phyloP scores from a whole-genome alignment of 2,113 vertebrate genomes.

The Rostratula benghalensis region DNA sequence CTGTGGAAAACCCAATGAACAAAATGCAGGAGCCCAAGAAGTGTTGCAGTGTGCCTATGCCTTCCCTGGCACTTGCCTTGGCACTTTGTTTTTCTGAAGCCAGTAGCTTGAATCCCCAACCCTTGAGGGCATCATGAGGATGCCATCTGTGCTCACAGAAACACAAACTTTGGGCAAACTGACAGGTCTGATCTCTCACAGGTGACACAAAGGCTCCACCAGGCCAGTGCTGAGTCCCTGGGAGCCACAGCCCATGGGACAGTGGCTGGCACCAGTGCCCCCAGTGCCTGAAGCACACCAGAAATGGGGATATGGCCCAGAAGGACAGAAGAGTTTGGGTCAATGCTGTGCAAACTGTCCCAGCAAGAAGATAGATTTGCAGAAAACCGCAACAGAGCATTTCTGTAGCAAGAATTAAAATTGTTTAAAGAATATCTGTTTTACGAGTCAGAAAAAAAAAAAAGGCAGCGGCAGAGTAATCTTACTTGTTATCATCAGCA shows the following conservation, averaged over 20 bases:
- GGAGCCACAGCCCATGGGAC: rapidly evolving
- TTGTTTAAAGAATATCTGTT: background rate
- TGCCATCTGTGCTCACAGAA: rapidly evolving
- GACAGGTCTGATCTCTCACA: background rate
- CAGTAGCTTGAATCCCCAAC: background rate
- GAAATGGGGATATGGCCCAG: background rate
- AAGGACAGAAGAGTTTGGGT: background rate
- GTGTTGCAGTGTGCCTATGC: rapidly evolving
- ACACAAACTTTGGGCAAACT: rapidly evolving
- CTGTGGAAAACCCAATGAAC: background rate
- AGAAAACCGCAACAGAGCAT: background rate
- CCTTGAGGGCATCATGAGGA: rapidly evolving
- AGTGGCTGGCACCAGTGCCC: rapidly evolving
- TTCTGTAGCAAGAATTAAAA: background rate
- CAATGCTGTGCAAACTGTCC: rapidly evolving
- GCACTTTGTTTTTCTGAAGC: no score
- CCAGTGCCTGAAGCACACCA: rapidly evolving
- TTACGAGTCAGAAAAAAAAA: background rate
- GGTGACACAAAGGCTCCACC: background rate
- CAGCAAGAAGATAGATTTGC: background rate
- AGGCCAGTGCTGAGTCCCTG: background rate
- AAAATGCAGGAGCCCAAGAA: background rate
- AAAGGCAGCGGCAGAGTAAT: background rate
- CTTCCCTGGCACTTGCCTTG: background rate
- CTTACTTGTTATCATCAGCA: background rate